phyloP scores from a whole-genome alignment of 2,113 vertebrate genomes.

The Brachypodius melanocephalos region DNA sequence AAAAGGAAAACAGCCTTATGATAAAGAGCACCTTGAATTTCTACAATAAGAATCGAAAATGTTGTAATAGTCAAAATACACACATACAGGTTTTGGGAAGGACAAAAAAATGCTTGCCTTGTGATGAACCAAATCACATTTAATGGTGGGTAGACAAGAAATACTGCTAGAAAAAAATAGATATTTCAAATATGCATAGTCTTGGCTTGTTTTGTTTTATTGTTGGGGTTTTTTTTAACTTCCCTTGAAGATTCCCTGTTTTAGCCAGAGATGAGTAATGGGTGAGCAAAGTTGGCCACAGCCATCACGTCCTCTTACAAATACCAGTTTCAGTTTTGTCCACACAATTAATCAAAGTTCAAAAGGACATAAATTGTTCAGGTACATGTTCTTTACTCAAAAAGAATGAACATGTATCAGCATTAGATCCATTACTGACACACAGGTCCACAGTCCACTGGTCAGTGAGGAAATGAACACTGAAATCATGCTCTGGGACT shows the following conservation, averaged over 20 bases:
- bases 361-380: not conserved
- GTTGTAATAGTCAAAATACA: not conserved
- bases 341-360: not conserved
- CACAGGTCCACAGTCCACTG: not conserved
- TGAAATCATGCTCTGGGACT: not conserved
- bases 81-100: not conserved
- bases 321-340: not conserved
- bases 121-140: not conserved
- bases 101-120: not conserved
- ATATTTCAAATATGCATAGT: not conserved
- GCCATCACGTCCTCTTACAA: not conserved
- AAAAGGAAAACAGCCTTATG: not conserved
- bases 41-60: not conserved
- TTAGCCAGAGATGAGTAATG: not conserved
- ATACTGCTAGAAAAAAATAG: not conserved
- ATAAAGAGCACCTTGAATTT: not conserved
- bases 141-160: not conserved
- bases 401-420: not conserved
- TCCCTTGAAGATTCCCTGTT: not conserved
- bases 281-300: fast-evolving
- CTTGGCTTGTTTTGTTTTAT: not conserved
- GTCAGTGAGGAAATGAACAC: not conserved
- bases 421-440: not conserved
- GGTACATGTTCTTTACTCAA: not conserved
- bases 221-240: not conserved